Base-by-base conservation (phyloP, 2,888 invertebrate species). In the Cheilosia urbana region DNA sequence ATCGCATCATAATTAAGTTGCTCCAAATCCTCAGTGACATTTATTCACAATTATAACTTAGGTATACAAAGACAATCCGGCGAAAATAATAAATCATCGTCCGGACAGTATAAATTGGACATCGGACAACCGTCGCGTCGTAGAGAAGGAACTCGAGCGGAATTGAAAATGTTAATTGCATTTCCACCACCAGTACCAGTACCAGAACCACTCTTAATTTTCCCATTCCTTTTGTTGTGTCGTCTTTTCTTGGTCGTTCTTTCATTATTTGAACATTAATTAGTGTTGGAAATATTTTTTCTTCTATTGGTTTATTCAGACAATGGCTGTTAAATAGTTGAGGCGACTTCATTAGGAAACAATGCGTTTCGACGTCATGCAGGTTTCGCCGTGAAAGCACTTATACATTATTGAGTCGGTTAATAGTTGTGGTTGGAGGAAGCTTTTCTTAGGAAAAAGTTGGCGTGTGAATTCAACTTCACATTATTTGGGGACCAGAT, bases 201-300 rank as follows among this genome's bases (percentile, higher is more conserved):
- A 9, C 30, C 45, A 4, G 7, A 45, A 7, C 2, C 17, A 47
- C 1, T 51, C 15, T 15, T 15, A 15, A 21, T 51, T 51, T 27
- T 11, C 15, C 15, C 45, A n/a, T n/a, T 47, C 45, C 45, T 51
- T 24, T 47, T 19, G 19, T 47, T 17, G 17, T 47, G 17, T 47
- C 47, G 6, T 47, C 24, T 24, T 51, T 51, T 13, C 15, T 51
- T 15, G 5, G 19, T 51, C 24, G 6, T 6, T 21, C 51, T 13
- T 24, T 49, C 21, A 49, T 49, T 49, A 13, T 49, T 49, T 21
- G 24, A 51, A 51, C 21, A 51, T 51, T 51, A 51, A 51, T 51
- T 51, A 51, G 51, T 15, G 51, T 15, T 51, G 13, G 13, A 24
- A 27, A 13, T 21, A 24, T 4, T 15, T 24, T 24, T 21, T 21